A percentile compares a stretch with the other conserved stretches of the same genome.
Conservation (phyloP, 1,140 invertebrate genomes). For the Pseudomyrmex sp. region DNA sequence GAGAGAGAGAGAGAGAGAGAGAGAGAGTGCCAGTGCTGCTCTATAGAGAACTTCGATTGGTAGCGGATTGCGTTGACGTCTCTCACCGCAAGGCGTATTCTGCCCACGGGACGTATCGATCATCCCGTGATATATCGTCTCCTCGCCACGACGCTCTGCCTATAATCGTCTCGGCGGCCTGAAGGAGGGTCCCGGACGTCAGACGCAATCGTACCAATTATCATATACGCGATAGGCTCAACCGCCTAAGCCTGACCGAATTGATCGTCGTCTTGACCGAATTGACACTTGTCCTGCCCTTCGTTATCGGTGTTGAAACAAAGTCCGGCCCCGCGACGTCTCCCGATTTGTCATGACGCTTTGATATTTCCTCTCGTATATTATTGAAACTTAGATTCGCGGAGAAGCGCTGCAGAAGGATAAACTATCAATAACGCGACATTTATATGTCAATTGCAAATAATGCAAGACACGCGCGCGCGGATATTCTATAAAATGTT, state of each 20-base stretch:
- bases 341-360: background rate
- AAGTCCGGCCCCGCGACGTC: too few species aligned
- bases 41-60: slow-evolving; percentile 59
- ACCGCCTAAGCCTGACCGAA: background rate
- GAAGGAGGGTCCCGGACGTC: slow-evolving; percentile 31
- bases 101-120: slow-evolving; percentile 54
- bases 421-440: background rate
- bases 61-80: slow-evolving; percentile 48
- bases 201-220: slow-evolving; percentile 59
- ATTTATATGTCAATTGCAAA: slow-evolving; percentile 12
- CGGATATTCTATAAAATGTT: slow-evolving; percentile 22
- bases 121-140: slow-evolving; percentile 51
- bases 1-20: background rate
- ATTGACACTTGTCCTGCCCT: background rate
- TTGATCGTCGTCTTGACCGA: slow-evolving; percentile 6
- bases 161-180: slow-evolving; percentile 17
- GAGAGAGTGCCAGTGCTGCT: background rate
- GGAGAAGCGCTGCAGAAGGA: background rate
- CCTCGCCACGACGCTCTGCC: slow-evolving; percentile 7
- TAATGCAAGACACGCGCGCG: slow-evolving; percentile 5
- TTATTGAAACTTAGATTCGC: background rate
- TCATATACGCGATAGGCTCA: slow-evolving; percentile 45
- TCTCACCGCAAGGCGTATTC: slow-evolving; percentile 47
- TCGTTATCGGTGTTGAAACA: background rate
- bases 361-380: background rate